Evolutionary conservation across 2,113 vertebrate species (phyloP).

Genomic region (Proteles cristata): DNA sequence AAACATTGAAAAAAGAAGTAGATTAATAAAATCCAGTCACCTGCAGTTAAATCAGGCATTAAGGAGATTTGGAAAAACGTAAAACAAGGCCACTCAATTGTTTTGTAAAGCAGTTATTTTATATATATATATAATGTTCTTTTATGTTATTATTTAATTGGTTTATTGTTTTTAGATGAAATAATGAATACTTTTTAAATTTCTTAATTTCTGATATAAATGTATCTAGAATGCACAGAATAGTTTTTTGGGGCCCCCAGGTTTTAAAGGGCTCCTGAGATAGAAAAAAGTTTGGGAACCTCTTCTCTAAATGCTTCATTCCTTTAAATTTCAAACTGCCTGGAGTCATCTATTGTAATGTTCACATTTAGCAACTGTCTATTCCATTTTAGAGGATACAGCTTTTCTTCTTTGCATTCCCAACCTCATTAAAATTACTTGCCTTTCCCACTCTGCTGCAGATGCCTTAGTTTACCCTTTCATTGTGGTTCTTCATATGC

Average conservation of each 20-base stretch:
- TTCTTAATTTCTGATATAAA: constrained; percentile 3
- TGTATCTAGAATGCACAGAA: background rate
- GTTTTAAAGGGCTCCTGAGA: background rate
- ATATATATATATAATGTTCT: background rate
- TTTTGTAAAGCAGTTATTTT: background rate
- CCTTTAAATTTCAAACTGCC: background rate
- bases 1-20: constrained; percentile 41
- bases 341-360: background rate
- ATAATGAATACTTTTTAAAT: background rate
- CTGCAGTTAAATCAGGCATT: background rate
- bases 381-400: background rate
- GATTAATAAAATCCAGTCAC: constrained; percentile 20
- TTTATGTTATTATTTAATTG: background rate
- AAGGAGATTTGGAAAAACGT: constrained; percentile 32
- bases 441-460: background rate
- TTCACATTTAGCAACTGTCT: background rate
- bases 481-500: background rate
- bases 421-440: background rate
- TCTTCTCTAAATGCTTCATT: constrained; percentile 19
- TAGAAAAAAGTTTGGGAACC: background rate
- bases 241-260: background rate
- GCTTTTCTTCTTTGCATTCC: background rate
- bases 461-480: background rate
- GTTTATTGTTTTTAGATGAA: constrained; percentile 26
- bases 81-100: background rate